Evolutionary conservation across 2,797 vertebrate species (phyloP), one percentile per base, ranked within the genome.

Genomic region (Euthynnus affinis): DNA sequence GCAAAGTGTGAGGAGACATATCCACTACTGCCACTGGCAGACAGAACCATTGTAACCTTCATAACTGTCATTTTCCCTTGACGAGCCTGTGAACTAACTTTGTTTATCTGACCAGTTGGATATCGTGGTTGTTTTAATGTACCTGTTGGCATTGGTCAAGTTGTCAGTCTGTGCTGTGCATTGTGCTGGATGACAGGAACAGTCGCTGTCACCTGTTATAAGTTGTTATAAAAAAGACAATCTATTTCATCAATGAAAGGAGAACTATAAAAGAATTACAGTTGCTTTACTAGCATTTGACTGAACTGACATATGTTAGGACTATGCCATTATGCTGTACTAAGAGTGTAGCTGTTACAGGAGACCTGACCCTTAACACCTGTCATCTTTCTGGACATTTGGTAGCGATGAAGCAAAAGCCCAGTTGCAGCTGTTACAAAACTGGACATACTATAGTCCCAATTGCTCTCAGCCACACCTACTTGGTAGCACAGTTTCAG

Each of bases 391-490:
- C 34, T 74, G 62, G 20, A 32, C 32, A 49, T 46, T n/a, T 75
- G 78, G 27, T 58, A 15, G 58, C 23, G 44, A 66, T 80, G 80
- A 81, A 77, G 52, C 72, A 44, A 63, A 55, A 74, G 76, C 70
- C 42, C 51, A 15, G 71, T 44, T 61, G 75, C 83, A 81, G 83
- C 78, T 85, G 86, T 40, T 49, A 53, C 63, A 64, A 58, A 76
- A 52, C 59, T 82, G 83, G 63, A 71, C 84, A 82, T 49, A 49
- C 18, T 49, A 18, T 46, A 78, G 78, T 9, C 42, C 48, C 42
- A 20, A 22, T 48, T 57, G 40, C 53, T 74, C 5, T 34, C 56
- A 80, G 82, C 78, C 83, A 87, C 89, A 87, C 86, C 76, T 62
- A 85, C 72, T 57, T 4, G 4, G 20, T 49, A 78, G 46, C 59